phyloP scores from a whole-genome alignment of 2,797 vertebrate species.

The Coracias cyanogaster region DNA sequence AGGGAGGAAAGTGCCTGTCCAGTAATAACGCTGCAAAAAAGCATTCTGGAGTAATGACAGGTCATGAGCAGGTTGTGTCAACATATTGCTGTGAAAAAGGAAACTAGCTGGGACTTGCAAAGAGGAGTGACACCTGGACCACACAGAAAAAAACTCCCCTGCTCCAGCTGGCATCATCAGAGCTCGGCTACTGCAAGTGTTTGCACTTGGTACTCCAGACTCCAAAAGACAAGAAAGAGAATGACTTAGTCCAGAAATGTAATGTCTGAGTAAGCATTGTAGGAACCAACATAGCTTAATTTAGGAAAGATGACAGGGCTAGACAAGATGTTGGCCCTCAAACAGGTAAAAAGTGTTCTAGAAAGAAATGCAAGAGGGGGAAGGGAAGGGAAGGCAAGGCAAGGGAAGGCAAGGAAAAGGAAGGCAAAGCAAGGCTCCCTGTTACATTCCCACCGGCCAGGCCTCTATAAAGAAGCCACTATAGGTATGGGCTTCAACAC shows the following conservation, averaged over 20 bases:
- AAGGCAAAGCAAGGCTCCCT: background rate
- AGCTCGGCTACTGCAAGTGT: background rate
- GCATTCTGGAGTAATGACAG: background rate
- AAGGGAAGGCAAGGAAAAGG: background rate
- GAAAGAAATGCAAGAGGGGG: background rate
- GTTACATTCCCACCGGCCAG: background rate
- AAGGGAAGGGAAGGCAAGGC: background rate
- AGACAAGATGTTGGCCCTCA: background rate
- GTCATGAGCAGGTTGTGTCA: background rate
- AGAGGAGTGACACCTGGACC: background rate
- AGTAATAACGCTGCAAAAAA: slow-evolving; percentile 7
- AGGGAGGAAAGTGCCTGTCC: background rate
- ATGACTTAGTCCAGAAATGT: background rate
- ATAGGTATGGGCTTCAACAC: background rate
- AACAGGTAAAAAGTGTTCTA: background rate
- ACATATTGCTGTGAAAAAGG: background rate
- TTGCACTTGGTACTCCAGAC: background rate
- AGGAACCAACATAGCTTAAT: background rate
- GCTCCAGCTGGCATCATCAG: background rate
- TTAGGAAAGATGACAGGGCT: background rate
- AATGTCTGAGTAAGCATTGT: background rate
- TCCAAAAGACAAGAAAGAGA: background rate
- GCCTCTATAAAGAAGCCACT: background rate
- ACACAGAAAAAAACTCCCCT: background rate
- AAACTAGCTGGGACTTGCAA: background rate